Evolutionary conservation across 2,888 invertebrate species (phyloP), one percentile per base, ranked within the genome.

Genomic region (Athalia rosae): DNA sequence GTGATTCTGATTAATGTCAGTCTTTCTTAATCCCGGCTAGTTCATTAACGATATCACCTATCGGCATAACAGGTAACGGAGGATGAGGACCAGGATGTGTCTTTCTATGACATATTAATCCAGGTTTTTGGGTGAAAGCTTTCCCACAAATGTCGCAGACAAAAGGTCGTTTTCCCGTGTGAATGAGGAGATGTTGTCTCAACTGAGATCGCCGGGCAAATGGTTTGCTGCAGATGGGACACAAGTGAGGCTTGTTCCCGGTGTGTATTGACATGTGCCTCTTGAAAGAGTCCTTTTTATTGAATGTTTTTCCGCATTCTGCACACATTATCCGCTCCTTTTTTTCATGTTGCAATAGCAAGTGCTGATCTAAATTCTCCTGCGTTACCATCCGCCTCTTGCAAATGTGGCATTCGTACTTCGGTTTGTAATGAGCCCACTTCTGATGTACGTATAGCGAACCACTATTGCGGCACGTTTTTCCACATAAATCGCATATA

Each of bases 381-480:
- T 90, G 89, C 0, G 89, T 89, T 0, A 89, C 90, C 90, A 90
- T 90, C 0, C 90, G 84, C 7, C 90, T 80, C 50, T 89, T 88
- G 78, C 89, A 90, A 53, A 90, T 86, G n/a, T 84, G 83, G 69
- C 89, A 90, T 77, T 89, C 90, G 79, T 81, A 90, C 76, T 89
- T 88, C 1, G 90, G 90, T 64, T 90, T 90, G 78, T 85, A 89
- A 56, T 90, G 90, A 0, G 89, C 89, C 90, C 89, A 90, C 50
- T 90, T 90, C 67, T 88, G 87, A 69, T 90, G 89, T 0, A 90
- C 89, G 77, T 89, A 89, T 0, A 90, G 83, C 0, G 89, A 89
- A 41, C 89, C 89, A 15, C 86, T 87, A 77, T 90, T 89, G 69
- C 87, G 83, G 50, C 90, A 90, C 0, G 87, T 77, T 71, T 89